Evolutionary conservation across 2,888 invertebrate genomes (phyloP), one percentile per base, ranked within the genome.

Genomic region (Caenorhabditis sp.): DNA sequence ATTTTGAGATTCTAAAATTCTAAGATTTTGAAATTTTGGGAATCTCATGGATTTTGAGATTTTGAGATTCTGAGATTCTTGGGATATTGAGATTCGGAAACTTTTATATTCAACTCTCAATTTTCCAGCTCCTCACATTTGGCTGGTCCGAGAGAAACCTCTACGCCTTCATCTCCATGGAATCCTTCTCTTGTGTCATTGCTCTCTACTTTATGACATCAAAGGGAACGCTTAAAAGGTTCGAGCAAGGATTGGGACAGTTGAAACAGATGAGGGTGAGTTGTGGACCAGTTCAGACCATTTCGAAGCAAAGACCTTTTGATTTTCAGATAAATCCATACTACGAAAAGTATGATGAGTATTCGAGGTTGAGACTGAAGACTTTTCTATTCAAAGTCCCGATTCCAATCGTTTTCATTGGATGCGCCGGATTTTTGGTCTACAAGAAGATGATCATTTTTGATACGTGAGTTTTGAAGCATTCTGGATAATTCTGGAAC

Each of bases 121-220:
- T 63, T 54, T 66, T 76, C n/a, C 59, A 76, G 75, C 16, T 59
- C 16, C 28, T 76, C 7, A 35, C 68, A 5, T 77, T 70, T 22
- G 77, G 77, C 16, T 77, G 69, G 69, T 51, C 77, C 0, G 77
- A 77, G 24, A n/a, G 68, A 6, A 77, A 77, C 28, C 26, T 70
- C 5, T 70, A 44, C 69, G 77, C 69, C 12, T 69, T 69, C 69
- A 63, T 77, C 38, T 77, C 77, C 16, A 61, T 77, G 44, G 77
- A 77, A 63, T 77, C 77, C 2, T 77, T 77, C n/a, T 61, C 61
- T 2, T 69, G 69, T 44, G 54, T 77, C 61, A 77, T 77, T 51
- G 61, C 59, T 10, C 31, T 77, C 4, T 77, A 69, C n/a, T 26
- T 38, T 5, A 63, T 77, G 54, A 77, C 61, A 0, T 22, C 54